Evolutionary conservation across 2,113 vertebrate species (phyloP).

Genomic region (Salvelinus alpinus): DNA sequence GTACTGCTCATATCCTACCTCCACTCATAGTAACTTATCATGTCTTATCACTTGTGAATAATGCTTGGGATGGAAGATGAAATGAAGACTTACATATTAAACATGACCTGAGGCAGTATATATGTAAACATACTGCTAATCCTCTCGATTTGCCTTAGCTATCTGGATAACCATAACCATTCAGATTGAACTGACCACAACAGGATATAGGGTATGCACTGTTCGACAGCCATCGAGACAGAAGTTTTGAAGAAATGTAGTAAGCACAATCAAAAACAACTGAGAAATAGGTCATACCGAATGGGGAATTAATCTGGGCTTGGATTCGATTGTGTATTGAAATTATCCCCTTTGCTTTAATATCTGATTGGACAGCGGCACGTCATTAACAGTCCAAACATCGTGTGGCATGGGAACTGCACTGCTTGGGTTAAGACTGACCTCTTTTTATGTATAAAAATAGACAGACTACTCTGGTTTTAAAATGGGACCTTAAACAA

Average conservation of each 20-base stretch:
- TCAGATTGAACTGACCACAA: conserved; percentile 6
- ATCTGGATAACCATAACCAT: neutral
- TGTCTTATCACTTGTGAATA: conserved; percentile 3
- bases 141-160: neutral
- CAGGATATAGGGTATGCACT: conserved; percentile 17
- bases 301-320: neutral
- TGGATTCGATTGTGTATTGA: conserved; percentile 12
- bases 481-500: conserved; percentile 69
- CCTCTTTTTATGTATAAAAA: conserved; percentile 69
- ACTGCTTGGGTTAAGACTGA: conserved; percentile 51
- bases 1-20: conserved; percentile 19
- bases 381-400: conserved; percentile 57
- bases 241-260: conserved; percentile 7
- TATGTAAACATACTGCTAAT: conserved; percentile 51
- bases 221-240: conserved; percentile 10
- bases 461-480: conserved; percentile 70
- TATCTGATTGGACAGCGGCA: conserved; percentile 35
- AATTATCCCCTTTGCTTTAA: conserved; percentile 29
- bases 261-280: conserved; percentile 11
- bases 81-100: conserved; percentile 11
- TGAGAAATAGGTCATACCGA: neutral
- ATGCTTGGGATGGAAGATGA: neutral
- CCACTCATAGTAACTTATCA: conserved; percentile 22
- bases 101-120: conserved; percentile 57
- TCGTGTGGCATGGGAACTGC: conserved; percentile 40